phyloP scores from a whole-genome alignment of 2,888 invertebrate genomes.

The Camptogramma bilineatum region DNA sequence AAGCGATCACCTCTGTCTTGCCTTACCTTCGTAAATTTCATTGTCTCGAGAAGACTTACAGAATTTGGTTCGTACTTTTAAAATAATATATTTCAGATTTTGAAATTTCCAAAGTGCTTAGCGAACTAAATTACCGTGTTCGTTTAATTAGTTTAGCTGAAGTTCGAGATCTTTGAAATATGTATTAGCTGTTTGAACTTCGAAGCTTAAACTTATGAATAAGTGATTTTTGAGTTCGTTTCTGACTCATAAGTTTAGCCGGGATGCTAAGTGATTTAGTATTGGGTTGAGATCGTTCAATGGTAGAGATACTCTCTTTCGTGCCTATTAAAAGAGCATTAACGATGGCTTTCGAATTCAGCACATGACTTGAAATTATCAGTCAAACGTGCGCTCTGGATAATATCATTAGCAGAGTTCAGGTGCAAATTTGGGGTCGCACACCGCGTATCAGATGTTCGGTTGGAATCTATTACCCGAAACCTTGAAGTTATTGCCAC shows the following conservation, averaged over 20 bases:
- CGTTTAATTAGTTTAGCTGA: background rate
- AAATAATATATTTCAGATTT: slow-evolving; percentile 14
- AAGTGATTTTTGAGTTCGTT: background rate
- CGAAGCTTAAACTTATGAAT: slow-evolving; percentile 8
- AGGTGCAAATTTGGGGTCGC: slow-evolving; percentile 43
- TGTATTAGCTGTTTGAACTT: slow-evolving; percentile 2
- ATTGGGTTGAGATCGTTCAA: no score
- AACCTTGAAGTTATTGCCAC: background rate
- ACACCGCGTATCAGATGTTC: slow-evolving; percentile 44
- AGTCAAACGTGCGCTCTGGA: slow-evolving; percentile 38
- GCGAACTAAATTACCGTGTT: slow-evolving; percentile 15
- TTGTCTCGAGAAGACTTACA: slow-evolving; percentile 32
- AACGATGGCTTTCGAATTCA: background rate
- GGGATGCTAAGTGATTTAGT: background rate
- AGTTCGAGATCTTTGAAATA: slow-evolving; percentile 11
- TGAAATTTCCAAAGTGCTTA: slow-evolving; percentile 11
- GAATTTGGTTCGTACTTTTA: slow-evolving; percentile 29
- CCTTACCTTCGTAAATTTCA: slow-evolving; percentile 36
- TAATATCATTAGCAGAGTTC: slow-evolving; percentile 46
- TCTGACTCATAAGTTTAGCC: background rate
- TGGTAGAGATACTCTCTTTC: background rate
- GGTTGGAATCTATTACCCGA: slow-evolving; percentile 34
- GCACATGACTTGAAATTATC: slow-evolving; percentile 27
- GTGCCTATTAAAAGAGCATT: slow-evolving; percentile 3
- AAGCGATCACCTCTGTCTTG: slow-evolving; percentile 34